Evolutionary conservation across 2,797 vertebrate species (phyloP).

Genomic region (Poeciliopsis turneri): DNA sequence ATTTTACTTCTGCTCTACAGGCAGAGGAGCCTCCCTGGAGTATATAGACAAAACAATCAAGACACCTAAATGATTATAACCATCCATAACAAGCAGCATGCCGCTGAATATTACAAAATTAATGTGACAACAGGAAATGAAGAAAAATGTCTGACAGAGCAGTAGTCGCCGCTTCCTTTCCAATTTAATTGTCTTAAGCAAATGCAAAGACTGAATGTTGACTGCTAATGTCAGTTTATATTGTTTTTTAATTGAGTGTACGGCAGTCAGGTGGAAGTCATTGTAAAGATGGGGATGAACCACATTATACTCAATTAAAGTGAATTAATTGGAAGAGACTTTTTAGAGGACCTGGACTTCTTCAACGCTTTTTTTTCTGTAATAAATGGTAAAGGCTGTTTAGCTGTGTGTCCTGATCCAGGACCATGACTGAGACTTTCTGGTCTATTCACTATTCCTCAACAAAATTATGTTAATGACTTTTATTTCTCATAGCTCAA

Average conservation of each 20-base stretch:
- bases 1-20: conserved; percentile 45
- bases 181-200: conserved; percentile 59
- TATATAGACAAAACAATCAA: conserved; percentile 35
- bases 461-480: not conserved
- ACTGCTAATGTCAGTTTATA: conserved; percentile 71
- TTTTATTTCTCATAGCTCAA: conserved; percentile 33
- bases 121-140: conserved; percentile 54
- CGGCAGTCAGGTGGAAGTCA: conserved; percentile 59
- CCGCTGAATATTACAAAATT: conserved; percentile 54
- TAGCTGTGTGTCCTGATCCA: conserved; percentile 27
- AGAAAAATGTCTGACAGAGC: conserved; percentile 39
- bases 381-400: conserved; percentile 45
- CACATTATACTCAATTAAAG: conserved; percentile 63
- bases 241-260: conserved; percentile 76
- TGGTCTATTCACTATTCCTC: conserved; percentile 40
- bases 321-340: conserved; percentile 71
- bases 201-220: conserved; percentile 58
- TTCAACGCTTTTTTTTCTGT: conserved; percentile 46
- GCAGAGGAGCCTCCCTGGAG: conserved; percentile 38
- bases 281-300: conserved; percentile 63
- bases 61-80: conserved; percentile 53
- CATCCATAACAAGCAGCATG: conserved; percentile 44
- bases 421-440: not conserved
- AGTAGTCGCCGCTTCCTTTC: conserved; percentile 46
- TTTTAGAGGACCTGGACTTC: conserved; percentile 51